Evolutionary conservation across 2,797 vertebrate genomes (phyloP).

Genomic region (Malurus leucopterus): DNA sequence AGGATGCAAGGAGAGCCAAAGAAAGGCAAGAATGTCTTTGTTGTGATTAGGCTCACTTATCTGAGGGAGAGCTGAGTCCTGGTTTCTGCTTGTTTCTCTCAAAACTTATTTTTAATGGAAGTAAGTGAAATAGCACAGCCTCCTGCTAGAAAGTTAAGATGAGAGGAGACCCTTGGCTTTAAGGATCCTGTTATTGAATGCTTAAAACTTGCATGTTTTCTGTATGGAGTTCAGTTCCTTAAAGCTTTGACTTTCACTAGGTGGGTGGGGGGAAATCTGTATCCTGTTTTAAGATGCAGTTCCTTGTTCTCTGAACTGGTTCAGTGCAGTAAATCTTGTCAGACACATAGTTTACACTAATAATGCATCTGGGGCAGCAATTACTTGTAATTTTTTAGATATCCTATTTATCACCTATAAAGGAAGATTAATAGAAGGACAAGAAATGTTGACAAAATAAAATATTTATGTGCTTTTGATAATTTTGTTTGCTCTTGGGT

Average conservation of each 20-base stretch:
- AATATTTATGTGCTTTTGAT: background rate
- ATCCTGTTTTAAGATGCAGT: background rate
- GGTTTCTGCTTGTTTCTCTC: background rate
- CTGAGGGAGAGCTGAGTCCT: background rate
- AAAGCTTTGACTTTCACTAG: background rate
- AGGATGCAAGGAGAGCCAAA: background rate
- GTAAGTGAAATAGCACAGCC: background rate
- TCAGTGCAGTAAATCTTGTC: background rate
- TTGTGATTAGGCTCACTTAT: background rate
- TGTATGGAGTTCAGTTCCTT: background rate
- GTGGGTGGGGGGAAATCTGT: background rate
- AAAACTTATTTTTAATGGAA: background rate
- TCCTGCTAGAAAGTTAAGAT: background rate
- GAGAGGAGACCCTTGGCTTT: background rate
- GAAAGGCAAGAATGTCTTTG: background rate
- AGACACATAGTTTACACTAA: background rate
- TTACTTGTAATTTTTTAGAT: background rate
- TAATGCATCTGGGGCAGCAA: background rate
- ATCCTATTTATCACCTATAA: background rate
- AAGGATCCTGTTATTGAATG: background rate
- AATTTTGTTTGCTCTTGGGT: background rate
- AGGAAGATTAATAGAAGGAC: background rate
- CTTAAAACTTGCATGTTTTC: background rate
- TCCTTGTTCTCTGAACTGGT: background rate
- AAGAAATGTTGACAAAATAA: background rate